Evolutionary conservation across 2,113 vertebrate genomes (phyloP).

Genomic region (Acanthisitta chloris): DNA sequence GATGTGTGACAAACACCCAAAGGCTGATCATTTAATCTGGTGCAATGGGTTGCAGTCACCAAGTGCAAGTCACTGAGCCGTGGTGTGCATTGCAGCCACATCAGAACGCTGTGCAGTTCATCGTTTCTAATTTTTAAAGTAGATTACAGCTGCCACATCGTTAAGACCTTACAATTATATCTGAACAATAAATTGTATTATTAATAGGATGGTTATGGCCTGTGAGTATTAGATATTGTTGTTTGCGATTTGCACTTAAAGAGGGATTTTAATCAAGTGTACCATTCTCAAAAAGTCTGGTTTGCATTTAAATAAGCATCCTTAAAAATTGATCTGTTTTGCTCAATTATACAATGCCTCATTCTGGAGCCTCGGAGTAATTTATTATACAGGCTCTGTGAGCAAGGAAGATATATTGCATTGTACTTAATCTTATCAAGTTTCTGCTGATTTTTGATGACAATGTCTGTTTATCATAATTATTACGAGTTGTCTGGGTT

Average conservation of each 20-base stretch:
- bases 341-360: constrained; percentile 74
- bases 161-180: constrained; percentile 60
- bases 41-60: neutral
- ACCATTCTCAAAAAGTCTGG: constrained; percentile 65
- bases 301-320: constrained; percentile 75
- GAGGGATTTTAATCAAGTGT: constrained; percentile 75
- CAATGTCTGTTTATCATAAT: constrained; percentile 79
- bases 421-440: constrained; percentile 73
- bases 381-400: constrained; percentile 70
- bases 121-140: constrained; percentile 13
- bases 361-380: constrained; percentile 65
- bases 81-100: neutral
- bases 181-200: constrained; percentile 67
- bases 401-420: constrained; percentile 69
- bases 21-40: neutral
- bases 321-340: constrained; percentile 77
- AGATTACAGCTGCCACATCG: constrained; percentile 14
- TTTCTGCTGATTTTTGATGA: constrained; percentile 74
- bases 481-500: constrained; percentile 72
- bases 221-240: constrained; percentile 60
- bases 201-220: constrained; percentile 68
- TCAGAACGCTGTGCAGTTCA: neutral
- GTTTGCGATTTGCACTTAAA: constrained; percentile 69
- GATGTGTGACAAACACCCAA: neutral
- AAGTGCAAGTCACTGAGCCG: neutral